Evolutionary conservation across 2,888 invertebrate species (phyloP).

Genomic region (Idaea dimidiata): DNA sequence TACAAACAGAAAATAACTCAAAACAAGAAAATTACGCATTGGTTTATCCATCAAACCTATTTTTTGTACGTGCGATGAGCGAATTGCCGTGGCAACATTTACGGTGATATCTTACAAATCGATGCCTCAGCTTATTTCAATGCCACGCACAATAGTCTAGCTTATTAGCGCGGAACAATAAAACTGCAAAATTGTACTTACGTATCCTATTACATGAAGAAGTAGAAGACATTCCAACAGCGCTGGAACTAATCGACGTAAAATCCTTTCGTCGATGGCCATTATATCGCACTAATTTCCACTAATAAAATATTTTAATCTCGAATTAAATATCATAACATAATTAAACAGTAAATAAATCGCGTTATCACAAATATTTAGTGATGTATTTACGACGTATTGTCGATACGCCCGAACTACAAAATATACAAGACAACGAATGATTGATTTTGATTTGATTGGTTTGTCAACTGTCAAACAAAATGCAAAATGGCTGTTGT

Average conservation of each 20-base stretch:
- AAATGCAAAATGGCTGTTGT: slow-evolving; percentile 11
- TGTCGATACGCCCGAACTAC: slow-evolving; percentile 12
- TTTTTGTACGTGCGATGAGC: background rate
- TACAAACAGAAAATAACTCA: background rate
- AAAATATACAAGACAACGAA: slow-evolving; percentile 14
- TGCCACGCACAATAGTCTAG: slow-evolving; percentile 14
- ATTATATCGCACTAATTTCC: slow-evolving; percentile 50
- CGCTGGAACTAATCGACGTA: slow-evolving; percentile 51
- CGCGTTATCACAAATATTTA: slow-evolving; percentile 8
- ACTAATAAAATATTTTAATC: slow-evolving; percentile 39
- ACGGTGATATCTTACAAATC: background rate
- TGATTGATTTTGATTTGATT: no score
- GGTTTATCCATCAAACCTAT: background rate
- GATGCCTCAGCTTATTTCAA: slow-evolving; percentile 12
- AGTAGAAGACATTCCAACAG: slow-evolving; percentile 58
- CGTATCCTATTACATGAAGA: slow-evolving; percentile 55
- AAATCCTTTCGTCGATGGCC: slow-evolving; percentile 47
- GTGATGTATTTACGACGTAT: slow-evolving; percentile 14
- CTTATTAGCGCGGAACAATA: slow-evolving; percentile 46
- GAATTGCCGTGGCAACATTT: background rate
- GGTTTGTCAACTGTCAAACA: background rate
- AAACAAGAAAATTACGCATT: background rate
- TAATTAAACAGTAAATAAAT: slow-evolving; percentile 38
- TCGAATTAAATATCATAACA: slow-evolving; percentile 55
- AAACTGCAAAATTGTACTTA: slow-evolving; percentile 49